Evolutionary conservation across 2,888 invertebrate species (phyloP).

Genomic region (Sesia bembeciformis): DNA sequence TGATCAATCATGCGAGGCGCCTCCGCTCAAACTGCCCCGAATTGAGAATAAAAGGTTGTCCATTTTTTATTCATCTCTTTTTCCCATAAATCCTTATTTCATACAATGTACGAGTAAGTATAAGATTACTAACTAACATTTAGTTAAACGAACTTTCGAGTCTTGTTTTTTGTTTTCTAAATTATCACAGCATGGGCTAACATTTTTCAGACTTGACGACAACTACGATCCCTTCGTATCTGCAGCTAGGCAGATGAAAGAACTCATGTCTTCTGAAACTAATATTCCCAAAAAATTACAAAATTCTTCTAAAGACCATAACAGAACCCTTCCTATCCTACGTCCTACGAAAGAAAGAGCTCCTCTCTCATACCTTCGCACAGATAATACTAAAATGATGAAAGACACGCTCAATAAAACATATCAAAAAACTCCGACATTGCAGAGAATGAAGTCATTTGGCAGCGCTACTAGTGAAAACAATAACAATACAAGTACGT

Average conservation of each 20-base stretch:
- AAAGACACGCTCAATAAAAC: conserved; percentile 68
- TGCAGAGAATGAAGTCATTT: conserved; percentile 69
- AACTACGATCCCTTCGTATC: conserved; percentile 85
- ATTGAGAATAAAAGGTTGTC: conserved; percentile 60
- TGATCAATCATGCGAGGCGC: conserved; percentile 45
- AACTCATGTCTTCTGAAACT: conserved; percentile 82
- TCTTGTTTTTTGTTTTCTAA: conserved; percentile 3
- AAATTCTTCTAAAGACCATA: conserved; percentile 53
- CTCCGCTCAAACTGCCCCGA: conserved; percentile 59
- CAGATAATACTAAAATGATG: conserved; percentile 59
- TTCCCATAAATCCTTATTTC: not conserved
- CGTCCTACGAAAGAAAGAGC: conserved; percentile 53
- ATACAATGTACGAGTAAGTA: too few species aligned
- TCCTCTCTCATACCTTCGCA: conserved; percentile 33
- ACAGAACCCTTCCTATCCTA: conserved; percentile 57
- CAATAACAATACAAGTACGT: conserved; percentile 27
- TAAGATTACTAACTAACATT: conserved; percentile 6
- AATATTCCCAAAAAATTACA: conserved; percentile 61
- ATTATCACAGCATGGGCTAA: not conserved
- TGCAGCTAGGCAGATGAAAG: conserved; percentile 87
- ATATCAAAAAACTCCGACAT: conserved; percentile 67
- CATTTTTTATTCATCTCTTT: not conserved
- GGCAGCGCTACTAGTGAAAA: conserved; percentile 57
- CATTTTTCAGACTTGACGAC: conserved; percentile 58
- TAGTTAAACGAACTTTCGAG: conserved; percentile 9